phyloP scores from a whole-genome alignment of 1,140 invertebrate genomes.

The Diuraphis noxia region DNA sequence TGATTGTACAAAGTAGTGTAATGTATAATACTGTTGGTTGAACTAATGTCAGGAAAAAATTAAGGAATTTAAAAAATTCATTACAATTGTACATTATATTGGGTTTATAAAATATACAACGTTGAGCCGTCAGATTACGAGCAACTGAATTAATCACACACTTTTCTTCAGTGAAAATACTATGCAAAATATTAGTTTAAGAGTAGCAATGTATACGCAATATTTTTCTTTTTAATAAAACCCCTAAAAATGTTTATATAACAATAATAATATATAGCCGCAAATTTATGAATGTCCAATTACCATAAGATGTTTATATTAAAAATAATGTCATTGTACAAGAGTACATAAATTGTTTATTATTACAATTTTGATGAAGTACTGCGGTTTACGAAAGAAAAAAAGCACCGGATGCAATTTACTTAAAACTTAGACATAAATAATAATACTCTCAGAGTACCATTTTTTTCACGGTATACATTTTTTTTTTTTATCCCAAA shows the following conservation, averaged over 20 bases:
- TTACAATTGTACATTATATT: not conserved
- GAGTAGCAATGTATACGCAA: not conserved
- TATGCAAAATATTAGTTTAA: not conserved
- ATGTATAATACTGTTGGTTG: not conserved
- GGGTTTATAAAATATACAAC: not conserved
- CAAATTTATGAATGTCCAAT: not conserved
- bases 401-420: not conserved
- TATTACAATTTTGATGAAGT: slow-evolving; percentile 14
- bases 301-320: slow-evolving; percentile 2
- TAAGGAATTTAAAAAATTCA: not conserved
- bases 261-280: not conserved
- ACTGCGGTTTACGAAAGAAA: not conserved
- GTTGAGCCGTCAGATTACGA: not conserved
- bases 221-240: not conserved
- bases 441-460: not conserved
- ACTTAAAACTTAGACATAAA: not conserved
- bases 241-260: not conserved
- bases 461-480: not conserved
- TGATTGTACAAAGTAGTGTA: not conserved
- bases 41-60: not conserved
- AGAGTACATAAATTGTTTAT: not conserved
- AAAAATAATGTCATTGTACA: not conserved
- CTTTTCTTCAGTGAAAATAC: not conserved
- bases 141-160: not conserved
- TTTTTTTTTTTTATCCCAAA: not conserved